A percentile compares a stretch with the other conserved stretches of the same genome.
These are phyloP conservation scores for Nothoprocta perdicaria DNA, from an alignment of 2,113 vertebrate genomes.

Conservation along the genomic window DNA sequence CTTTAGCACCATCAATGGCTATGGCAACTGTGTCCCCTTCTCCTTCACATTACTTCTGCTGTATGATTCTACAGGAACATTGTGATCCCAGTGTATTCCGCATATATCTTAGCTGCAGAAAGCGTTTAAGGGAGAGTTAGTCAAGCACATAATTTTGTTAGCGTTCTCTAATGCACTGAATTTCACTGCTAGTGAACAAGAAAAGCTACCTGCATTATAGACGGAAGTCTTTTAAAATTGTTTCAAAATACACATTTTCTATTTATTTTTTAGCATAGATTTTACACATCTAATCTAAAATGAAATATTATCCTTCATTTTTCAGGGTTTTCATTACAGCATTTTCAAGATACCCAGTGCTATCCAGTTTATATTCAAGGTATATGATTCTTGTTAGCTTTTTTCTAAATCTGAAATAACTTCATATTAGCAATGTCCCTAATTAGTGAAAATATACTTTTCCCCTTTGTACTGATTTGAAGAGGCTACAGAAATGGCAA, in stretches of 20 bases:
- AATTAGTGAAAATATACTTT: slow-evolving; percentile 32
- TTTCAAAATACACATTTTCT: neutral
- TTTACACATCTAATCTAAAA: neutral
- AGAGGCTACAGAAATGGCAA: slow-evolving; percentile 31
- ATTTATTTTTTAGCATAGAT: neutral
- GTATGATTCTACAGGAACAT: neutral
- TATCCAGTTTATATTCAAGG: slow-evolving; percentile 16
- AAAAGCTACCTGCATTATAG: neutral
- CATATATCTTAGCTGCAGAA: neutral
- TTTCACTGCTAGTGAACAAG: neutral
- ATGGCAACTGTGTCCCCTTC: neutral
- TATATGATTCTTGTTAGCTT: slow-evolving; percentile 23
- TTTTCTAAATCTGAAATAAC: slow-evolving; percentile 50
- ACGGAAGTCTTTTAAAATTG: neutral
- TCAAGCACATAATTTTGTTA: neutral
- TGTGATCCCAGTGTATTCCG: neutral
- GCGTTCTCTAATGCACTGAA: neutral
- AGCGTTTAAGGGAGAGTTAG: neutral
- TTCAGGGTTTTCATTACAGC: neutral
- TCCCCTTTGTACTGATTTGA: slow-evolving; percentile 39
- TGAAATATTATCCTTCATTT: slow-evolving; percentile 32
- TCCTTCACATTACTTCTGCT: neutral
- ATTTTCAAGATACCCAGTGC: slow-evolving; percentile 3
- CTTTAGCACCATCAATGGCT: neutral
- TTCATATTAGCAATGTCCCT: slow-evolving; percentile 42